Conservation (phyloP, 2,797 vertebrate genomes). For the Lycodopsis pacificus region DNA sequence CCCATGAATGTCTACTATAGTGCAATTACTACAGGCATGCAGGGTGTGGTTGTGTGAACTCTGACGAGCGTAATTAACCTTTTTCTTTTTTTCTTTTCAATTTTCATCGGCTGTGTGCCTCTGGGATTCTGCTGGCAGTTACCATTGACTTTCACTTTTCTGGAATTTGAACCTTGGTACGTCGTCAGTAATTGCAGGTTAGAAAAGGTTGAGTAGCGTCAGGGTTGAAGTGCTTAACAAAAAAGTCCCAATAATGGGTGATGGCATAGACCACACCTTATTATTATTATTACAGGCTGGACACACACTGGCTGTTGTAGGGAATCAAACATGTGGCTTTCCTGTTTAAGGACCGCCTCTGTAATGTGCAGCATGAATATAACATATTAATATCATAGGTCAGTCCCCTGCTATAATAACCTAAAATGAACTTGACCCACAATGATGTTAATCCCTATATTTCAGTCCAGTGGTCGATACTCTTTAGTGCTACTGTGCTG, state of each 20-base stretch:
- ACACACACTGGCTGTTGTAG: neutral
- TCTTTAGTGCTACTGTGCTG: neutral
- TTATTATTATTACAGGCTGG: slow-evolving; percentile 23
- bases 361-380: neutral
- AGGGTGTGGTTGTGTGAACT: slow-evolving; percentile 61
- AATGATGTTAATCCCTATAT: neutral
- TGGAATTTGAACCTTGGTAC: slow-evolving; percentile 48
- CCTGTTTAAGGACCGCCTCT: neutral
- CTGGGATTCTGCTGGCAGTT: slow-evolving; percentile 57
- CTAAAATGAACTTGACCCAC: neutral
- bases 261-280: slow-evolving; percentile 24
- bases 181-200: slow-evolving; percentile 60
- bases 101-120: slow-evolving; percentile 56
- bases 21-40: slow-evolving; percentile 55
- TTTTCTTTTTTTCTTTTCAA: slow-evolving; percentile 48
- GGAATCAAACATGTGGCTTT: neutral
- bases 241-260: slow-evolving; percentile 34
- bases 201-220: slow-evolving; percentile 37
- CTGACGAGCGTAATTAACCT: slow-evolving; percentile 72
- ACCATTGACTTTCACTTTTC: slow-evolving; percentile 47
- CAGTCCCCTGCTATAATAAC: neutral
- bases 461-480: neutral
- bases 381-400: neutral
- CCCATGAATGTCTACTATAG: slow-evolving; percentile 30
- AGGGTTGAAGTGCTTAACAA: slow-evolving; percentile 50